phyloP scores from a whole-genome alignment of 2,797 vertebrate species.

The Hippoglossus hippoglossus region DNA sequence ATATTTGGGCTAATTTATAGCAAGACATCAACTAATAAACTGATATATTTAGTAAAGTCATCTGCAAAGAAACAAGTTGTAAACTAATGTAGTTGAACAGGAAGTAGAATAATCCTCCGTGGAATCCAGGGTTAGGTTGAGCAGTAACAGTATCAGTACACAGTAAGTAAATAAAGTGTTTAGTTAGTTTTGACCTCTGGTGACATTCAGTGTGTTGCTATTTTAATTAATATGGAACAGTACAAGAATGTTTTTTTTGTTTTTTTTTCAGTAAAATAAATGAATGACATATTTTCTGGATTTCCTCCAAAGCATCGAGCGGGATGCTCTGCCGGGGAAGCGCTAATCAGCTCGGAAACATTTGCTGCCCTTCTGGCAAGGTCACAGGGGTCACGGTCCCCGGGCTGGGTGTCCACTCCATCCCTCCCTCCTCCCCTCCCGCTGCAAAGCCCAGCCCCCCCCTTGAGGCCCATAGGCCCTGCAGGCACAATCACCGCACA shows the following conservation, averaged over 20 bases:
- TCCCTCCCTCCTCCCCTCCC: conserved; percentile 60
- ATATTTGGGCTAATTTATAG: too few species aligned
- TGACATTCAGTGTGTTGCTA: not conserved
- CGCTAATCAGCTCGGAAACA: conserved; percentile 87
- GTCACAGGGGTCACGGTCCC: conserved; percentile 84
- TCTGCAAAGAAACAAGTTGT: not conserved
- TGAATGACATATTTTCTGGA: conserved; percentile 51
- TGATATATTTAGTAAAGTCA: not conserved
- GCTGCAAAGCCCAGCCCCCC: conserved; percentile 70
- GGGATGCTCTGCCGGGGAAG: conserved; percentile 70
- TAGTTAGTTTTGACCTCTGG: not conserved
- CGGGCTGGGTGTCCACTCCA: conserved; percentile 84
- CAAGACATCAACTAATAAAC: not conserved
- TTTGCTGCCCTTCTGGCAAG: conserved; percentile 89
- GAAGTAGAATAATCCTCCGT: not conserved
- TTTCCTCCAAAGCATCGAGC: conserved; percentile 45
- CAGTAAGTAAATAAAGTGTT: not conserved
- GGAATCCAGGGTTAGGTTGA: not conserved
- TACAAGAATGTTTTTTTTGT: not conserved
- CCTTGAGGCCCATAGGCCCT: conserved; percentile 75
- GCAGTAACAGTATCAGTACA: not conserved
- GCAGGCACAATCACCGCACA: conserved; percentile 83
- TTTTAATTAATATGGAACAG: not conserved
- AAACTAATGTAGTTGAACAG: not conserved
- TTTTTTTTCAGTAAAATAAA: not conserved